Evolutionary conservation across 2,888 invertebrate species (phyloP), one percentile per base, ranked within the genome.

Genomic region (Apantesis nais): DNA sequence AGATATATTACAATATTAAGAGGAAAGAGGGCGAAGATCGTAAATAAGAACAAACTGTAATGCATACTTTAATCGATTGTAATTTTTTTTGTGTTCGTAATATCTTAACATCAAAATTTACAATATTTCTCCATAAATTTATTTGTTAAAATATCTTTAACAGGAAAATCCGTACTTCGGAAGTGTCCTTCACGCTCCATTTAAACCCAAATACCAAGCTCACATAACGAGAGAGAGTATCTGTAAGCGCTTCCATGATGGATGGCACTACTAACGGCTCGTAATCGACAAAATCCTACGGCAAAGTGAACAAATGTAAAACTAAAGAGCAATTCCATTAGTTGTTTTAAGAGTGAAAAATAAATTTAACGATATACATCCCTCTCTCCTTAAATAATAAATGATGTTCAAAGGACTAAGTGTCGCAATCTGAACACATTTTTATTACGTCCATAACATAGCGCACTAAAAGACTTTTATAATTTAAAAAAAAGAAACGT

Each of bases 391-490:
- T 41, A 8, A 37, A 63, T 63, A 41, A 63, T 63, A 44, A 68
- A 62, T 22, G 52, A 55, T n/a, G 31, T 39, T 39, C 25, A 64
- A 68, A 25, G 44, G n/a, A 31, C 22, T 34, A 29, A 69, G 34
- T 44, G 60, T 44, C 60, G n/a, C 58, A 58, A 65, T 65, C 64
- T 69, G 64, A 58, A 60, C 60, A 69, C 64, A 25, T 11, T 66
- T 67, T 63, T 64, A 60, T 67, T 14, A 64, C 60, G 22, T 11
- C 52, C 25, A 65, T 37, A 34, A 71, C 52, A 25, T n/a, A 44
- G n/a, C 66, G 62, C 25, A 68, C 52, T 62, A 68, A 68, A 68
- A 72, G 16, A 62, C 39, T n/a, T 72, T 69, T 66, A 69, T 68
- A 69, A 66, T 68, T 64, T 29, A 14, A n/a, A 69, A 61, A 37